A percentile compares a stretch with the other conserved stretches of the same genome.
These are phyloP conservation scores for Aquatica leii DNA, from an alignment of 2,888 invertebrate species.

Conservation along the genomic window DNA sequence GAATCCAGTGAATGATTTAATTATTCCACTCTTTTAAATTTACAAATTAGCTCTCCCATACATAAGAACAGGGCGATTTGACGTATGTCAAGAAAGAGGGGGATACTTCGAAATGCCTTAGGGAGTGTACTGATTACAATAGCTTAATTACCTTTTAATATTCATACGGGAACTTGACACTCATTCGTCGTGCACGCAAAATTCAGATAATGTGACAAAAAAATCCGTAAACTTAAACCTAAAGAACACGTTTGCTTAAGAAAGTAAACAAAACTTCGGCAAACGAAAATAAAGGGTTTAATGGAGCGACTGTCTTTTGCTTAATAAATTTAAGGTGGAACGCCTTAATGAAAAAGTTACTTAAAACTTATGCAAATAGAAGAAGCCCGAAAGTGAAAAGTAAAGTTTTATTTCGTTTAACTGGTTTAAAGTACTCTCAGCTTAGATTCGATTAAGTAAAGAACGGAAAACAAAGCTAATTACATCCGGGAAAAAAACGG, in stretches of 20 bases:
- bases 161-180: not conserved
- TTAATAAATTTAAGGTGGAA: slow-evolving; percentile 26
- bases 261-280: not conserved
- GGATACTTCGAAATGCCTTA: not conserved
- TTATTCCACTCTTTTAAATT: slow-evolving; percentile 27
- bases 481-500: not conserved
- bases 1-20: slow-evolving; percentile 19
- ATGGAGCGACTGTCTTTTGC: slow-evolving; percentile 20
- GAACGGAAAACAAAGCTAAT: too few species aligned
- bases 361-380: slow-evolving; percentile 21
- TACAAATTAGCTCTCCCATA: slow-evolving; percentile 25
- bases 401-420: slow-evolving; percentile 22
- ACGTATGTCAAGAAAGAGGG: slow-evolving; percentile 22
- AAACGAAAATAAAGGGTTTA: slow-evolving; percentile 16
- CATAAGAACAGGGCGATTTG: slow-evolving; percentile 26
- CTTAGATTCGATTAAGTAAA: not conserved
- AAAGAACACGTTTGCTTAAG: too few species aligned
- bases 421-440: slow-evolving; percentile 13
- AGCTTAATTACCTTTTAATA: slow-evolving; percentile 14
- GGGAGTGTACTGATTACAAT: slow-evolving; percentile 1
- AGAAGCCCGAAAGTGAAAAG: slow-evolving; percentile 20
- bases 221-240: too few species aligned
- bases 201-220: too few species aligned
- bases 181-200: too few species aligned
- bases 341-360: slow-evolving; percentile 26